These are phyloP conservation scores for Neuroscelio doddi DNA, from an alignment of 2,888 invertebrate genomes.

Conservation along the genomic window DNA sequence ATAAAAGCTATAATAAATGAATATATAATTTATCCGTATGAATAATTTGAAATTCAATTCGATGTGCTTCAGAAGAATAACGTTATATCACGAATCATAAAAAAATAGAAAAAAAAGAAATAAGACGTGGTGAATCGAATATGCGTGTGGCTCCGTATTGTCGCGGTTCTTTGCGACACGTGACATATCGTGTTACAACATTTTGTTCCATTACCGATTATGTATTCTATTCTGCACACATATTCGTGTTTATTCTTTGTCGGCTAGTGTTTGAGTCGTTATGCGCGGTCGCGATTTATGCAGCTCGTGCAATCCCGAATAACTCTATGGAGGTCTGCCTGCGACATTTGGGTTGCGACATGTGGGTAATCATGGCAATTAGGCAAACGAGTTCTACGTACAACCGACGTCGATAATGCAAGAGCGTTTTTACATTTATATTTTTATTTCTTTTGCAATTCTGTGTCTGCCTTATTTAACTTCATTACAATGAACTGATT, in stretches of 20 bases:
- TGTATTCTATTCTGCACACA: conserved; percentile 3
- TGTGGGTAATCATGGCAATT: conserved; percentile 13
- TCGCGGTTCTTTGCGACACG: conserved; percentile 10
- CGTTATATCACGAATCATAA: no score
- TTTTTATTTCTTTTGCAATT: conserved; percentile 1
- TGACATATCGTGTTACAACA: conserved; percentile 9
- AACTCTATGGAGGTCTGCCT: conserved; percentile 2
- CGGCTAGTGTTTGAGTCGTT: conserved; percentile 7
- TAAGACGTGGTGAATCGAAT: not conserved
- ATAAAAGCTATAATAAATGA: no score
- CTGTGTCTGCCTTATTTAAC: not conserved
- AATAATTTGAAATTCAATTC: no score
- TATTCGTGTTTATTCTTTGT: conserved; percentile 5
- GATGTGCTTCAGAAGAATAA: no score
- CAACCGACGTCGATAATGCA: not conserved
- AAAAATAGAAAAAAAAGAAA: not conserved
- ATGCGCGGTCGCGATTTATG: conserved; percentile 8
- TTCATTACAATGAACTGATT: not conserved
- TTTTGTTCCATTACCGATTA: conserved; percentile 10
- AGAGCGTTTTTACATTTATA: conserved; percentile 1
- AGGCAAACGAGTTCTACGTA: conserved; percentile 13
- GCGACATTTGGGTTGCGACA: conserved; percentile 11
- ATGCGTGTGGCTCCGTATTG: conserved; percentile 6
- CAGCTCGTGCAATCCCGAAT: conserved; percentile 7
- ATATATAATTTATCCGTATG: no score